Percentiles rank a stretch among this genome's conserved stretches.
phyloP scores from a whole-genome alignment of 1,140 invertebrate genomes.

The Araneus ventricosus region DNA sequence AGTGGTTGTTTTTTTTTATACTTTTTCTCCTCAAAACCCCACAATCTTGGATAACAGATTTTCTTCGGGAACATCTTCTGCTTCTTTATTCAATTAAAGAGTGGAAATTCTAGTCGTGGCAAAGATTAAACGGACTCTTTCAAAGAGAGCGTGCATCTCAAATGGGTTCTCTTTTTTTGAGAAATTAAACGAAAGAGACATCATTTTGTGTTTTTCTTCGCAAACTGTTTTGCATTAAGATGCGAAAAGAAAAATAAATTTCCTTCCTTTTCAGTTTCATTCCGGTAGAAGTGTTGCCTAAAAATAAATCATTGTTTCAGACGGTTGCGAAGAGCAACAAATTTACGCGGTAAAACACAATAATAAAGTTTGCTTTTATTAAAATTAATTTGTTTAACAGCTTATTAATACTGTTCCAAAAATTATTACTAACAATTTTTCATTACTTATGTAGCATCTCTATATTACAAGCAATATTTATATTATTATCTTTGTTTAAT shows the following conservation, averaged over 20 bases:
- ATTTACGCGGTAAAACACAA: no score
- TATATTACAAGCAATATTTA: no score
- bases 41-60: background rate
- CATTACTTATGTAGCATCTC: no score
- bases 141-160: background rate
- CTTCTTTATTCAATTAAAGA: constrained; percentile 17
- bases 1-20: background rate
- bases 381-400: no score
- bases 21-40: background rate
- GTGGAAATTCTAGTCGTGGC: background rate
- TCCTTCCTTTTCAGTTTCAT: background rate
- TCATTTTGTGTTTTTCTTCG: background rate
- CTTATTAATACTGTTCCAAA: no score
- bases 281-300: background rate
- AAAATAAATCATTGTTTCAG: background rate
- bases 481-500: no score
- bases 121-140: background rate
- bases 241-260: background rate
- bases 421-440: no score
- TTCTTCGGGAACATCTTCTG: background rate
- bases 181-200: background rate
- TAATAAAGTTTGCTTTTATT: no score
- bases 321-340: no score
- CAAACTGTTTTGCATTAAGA: background rate
- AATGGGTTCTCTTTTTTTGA: background rate